These are phyloP conservation scores for Oryzias dopingdopingensis DNA, from an alignment of 2,797 vertebrate species.

Conservation along the genomic window DNA sequence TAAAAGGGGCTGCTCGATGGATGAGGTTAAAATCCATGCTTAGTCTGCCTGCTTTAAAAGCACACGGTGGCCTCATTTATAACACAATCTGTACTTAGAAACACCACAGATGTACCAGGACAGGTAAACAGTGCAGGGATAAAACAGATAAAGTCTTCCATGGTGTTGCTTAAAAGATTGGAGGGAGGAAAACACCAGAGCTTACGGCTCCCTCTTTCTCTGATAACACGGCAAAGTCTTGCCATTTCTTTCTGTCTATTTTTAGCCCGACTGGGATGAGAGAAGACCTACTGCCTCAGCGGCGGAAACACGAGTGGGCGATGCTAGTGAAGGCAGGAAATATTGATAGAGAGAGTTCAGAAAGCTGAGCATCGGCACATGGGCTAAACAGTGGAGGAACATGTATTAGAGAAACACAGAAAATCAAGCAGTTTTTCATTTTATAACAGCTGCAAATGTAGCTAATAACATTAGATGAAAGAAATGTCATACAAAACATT, in stretches of 20 bases:
- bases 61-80: neutral
- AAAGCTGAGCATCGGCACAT: slow-evolving; percentile 29
- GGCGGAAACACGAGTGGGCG: slow-evolving; percentile 59
- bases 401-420: slow-evolving; percentile 9
- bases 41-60: neutral
- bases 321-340: slow-evolving; percentile 42
- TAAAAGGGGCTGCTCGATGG: too few species aligned
- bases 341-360: slow-evolving; percentile 53
- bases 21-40: neutral
- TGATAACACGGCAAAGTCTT: slow-evolving; percentile 46
- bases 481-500: too few species aligned
- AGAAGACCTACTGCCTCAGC: slow-evolving; percentile 62
- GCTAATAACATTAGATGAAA: too few species aligned
- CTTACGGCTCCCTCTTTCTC: slow-evolving; percentile 27
- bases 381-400: neutral
- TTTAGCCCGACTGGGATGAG: slow-evolving; percentile 65
- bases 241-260: slow-evolving; percentile 49
- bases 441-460: neutral
- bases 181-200: slow-evolving; percentile 32
- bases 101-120: neutral
- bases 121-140: slow-evolving; percentile 15
- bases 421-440: neutral
- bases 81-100: neutral
- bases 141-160: slow-evolving; percentile 17
- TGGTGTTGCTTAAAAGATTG: slow-evolving; percentile 36